Conservation (phyloP, 2,113 vertebrate species). For the Dicerorhinus sumatrensis region DNA sequence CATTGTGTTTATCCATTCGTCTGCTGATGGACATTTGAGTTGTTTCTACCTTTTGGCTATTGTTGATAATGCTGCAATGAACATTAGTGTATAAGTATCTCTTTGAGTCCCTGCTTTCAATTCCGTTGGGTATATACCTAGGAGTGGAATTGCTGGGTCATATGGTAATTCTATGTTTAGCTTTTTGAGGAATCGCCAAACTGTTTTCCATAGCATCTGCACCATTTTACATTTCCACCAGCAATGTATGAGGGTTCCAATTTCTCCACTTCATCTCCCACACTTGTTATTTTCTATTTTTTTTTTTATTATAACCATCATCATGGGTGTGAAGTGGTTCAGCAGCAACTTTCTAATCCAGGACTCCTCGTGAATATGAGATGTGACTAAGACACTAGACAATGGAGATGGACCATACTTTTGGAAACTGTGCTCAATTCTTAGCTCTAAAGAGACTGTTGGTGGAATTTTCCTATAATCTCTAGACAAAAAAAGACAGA, state of each 20-base stretch:
- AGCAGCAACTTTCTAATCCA: neutral
- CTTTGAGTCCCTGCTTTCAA: slow-evolving; percentile 12
- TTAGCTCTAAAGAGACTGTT: slow-evolving; percentile 44
- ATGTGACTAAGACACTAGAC: neutral
- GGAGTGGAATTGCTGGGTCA: neutral
- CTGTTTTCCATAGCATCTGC: neutral
- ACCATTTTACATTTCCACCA: neutral
- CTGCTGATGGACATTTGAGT: neutral
- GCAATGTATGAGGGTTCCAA: neutral
- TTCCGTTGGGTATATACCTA: neutral
- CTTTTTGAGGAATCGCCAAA: slow-evolving; percentile 40
- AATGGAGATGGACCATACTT: neutral
- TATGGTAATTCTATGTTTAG: slow-evolving; percentile 6
- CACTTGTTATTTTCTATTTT: neutral
- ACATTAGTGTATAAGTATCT: neutral
- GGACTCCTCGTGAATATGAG: slow-evolving; percentile 6
- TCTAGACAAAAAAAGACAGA: neutral
- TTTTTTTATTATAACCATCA: neutral
- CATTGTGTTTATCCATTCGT: neutral
- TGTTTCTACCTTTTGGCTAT: neutral
- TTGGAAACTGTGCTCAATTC: neutral
- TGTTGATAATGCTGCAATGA: neutral
- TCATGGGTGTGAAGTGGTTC: neutral
- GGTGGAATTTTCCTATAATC: slow-evolving; percentile 49
- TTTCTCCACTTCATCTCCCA: neutral